Evolutionary conservation across 1,140 invertebrate species (phyloP).

Genomic region (Diplogasteroides magnus): DNA sequence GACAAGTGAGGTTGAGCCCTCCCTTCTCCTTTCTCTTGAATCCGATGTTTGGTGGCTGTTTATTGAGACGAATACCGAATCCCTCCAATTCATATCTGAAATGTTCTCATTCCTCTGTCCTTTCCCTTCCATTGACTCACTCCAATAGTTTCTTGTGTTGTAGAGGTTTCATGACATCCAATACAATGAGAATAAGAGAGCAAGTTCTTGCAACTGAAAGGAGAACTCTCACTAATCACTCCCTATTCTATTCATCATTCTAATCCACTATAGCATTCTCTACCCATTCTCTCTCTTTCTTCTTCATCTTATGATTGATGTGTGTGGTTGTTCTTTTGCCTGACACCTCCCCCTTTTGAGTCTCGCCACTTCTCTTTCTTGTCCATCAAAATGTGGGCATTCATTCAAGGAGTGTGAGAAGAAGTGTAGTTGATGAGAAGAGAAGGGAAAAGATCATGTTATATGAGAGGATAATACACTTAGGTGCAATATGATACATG

Average conservation of each 20-base stretch:
- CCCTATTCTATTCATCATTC: not conserved
- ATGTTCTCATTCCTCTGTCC: not conserved
- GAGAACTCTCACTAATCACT: not conserved
- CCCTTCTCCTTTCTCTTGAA: constrained; percentile 97
- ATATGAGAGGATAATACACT: constrained; percentile 14
- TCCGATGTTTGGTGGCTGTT: constrained; percentile 82
- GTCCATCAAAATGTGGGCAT: not conserved
- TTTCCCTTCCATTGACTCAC: constrained; percentile 49
- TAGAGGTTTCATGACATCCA: constrained; percentile 94
- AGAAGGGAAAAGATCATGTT: not conserved
- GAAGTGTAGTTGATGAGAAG: not conserved
- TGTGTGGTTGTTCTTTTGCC: too few species aligned
- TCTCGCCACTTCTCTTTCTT: not conserved
- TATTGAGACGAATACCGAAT: constrained; percentile 87
- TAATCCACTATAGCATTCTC: not conserved
- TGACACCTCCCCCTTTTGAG: not conserved
- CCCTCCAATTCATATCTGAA: constrained; percentile 82
- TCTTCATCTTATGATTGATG: not conserved
- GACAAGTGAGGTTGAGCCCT: constrained; percentile 80
- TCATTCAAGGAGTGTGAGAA: not conserved
- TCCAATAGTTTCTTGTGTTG: constrained; percentile 92
- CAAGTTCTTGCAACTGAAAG: constrained; percentile 84
- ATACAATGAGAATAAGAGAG: constrained; percentile 92
- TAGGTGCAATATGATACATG: constrained; percentile 8
- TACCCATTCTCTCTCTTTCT: not conserved